Evolutionary conservation across 2,888 invertebrate genomes (phyloP).

Genomic region (Nomada ferruginata): DNA sequence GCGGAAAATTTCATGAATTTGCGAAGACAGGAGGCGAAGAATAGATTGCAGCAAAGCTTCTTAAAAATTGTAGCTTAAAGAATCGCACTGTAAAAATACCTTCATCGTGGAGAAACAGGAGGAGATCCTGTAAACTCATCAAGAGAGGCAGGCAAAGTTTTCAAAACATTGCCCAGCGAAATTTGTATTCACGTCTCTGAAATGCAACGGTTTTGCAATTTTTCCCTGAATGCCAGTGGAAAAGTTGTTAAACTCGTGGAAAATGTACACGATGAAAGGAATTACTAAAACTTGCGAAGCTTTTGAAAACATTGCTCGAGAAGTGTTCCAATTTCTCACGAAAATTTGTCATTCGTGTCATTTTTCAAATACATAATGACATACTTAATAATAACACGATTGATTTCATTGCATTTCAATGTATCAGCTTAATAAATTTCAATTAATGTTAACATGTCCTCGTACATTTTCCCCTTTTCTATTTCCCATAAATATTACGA

Average conservation of each 20-base stretch:
- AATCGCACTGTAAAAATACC: not conserved
- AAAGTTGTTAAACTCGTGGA: constrained; percentile 20
- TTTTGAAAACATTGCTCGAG: constrained; percentile 12
- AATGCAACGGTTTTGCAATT: constrained; percentile 1
- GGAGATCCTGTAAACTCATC: constrained; percentile 3
- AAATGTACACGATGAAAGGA: constrained; percentile 4
- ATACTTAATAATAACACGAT: not conserved
- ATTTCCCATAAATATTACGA: too few species aligned
- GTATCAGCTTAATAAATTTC: not conserved
- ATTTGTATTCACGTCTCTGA: constrained; percentile 14
- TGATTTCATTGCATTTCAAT: not conserved
- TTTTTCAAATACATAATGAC: not conserved
- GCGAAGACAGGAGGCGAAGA: not conserved
- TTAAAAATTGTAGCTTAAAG: not conserved
- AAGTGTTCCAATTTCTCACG: not conserved
- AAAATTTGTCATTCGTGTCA: not conserved
- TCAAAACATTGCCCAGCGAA: constrained; percentile 17
- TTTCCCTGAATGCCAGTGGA: not conserved
- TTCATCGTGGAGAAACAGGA: not conserved
- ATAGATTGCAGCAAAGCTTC: constrained; percentile 1
- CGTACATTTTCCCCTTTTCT: not conserved
- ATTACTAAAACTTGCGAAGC: constrained; percentile 16
- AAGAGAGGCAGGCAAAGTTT: constrained; percentile 17
- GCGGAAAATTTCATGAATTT: not conserved
- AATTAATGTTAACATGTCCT: not conserved